Percentiles rank a stretch among this genome's conserved stretches.
These are phyloP conservation scores for Anas capensis DNA, from an alignment of 2,797 vertebrate species.

Conservation along the genomic window DNA sequence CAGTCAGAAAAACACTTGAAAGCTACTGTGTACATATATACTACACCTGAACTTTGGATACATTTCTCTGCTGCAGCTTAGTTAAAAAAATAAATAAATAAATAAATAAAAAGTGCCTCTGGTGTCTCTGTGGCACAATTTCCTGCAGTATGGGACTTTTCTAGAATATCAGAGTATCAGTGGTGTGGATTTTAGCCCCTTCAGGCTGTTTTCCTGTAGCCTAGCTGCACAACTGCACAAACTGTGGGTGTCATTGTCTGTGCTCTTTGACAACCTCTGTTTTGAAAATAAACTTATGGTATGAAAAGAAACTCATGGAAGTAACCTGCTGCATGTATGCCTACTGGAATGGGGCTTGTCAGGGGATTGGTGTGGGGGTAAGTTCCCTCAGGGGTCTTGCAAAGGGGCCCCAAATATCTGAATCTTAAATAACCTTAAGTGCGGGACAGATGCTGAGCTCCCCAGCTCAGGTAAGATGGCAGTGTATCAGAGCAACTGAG, in stretches of 20 bases:
- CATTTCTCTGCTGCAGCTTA: background rate
- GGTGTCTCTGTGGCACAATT: background rate
- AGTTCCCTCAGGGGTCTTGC: background rate
- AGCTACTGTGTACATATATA: background rate
- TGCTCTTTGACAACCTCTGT: background rate
- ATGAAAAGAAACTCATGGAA: background rate
- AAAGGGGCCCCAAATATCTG: background rate
- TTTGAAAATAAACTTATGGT: background rate
- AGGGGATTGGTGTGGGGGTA: background rate
- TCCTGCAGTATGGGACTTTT: slow-evolving; percentile 19
- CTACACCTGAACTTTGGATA: background rate
- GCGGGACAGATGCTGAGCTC: background rate
- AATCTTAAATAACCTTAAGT: background rate
- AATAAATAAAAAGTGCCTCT: rapidly evolving
- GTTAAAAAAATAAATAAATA: background rate
- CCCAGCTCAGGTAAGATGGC: background rate
- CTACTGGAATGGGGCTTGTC: background rate
- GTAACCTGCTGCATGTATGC: background rate
- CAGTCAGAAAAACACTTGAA: background rate
- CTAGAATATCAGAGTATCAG: slow-evolving; percentile 3
- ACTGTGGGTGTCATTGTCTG: background rate
- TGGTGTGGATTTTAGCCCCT: background rate
- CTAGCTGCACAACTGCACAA: background rate
- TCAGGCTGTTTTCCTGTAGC: background rate
- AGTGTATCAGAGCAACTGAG: background rate